Evolutionary conservation across 2,888 invertebrate species (phyloP).

Genomic region (Theretra japonica): DNA sequence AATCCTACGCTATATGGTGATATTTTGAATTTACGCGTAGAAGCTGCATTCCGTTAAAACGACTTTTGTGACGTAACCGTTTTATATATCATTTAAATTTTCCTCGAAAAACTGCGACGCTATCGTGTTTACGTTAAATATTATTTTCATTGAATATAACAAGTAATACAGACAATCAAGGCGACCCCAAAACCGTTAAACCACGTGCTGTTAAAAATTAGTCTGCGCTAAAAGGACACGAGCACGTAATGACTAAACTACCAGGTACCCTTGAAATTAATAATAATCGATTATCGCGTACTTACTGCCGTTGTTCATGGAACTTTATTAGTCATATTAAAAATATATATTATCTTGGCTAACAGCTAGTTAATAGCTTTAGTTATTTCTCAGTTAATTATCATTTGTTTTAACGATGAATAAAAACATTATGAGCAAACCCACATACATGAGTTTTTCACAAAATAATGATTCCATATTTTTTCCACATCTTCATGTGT

Average conservation of each 20-base stretch:
- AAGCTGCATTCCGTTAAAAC: no score
- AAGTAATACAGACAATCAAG: not conserved
- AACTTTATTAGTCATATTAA: constrained; percentile 5
- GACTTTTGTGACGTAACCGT: no score
- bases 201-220: not conserved
- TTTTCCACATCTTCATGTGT: no score
- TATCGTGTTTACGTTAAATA: not conserved
- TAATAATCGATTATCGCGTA: not conserved
- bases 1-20: no score
- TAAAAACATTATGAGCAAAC: no score
- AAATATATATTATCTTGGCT: not conserved
- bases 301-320: constrained; percentile 4
- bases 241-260: not conserved
- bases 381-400: not conserved
- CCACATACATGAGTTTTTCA: no score
- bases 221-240: not conserved
- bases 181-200: not conserved
- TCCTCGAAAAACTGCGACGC: not conserved
- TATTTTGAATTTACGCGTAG: no score
- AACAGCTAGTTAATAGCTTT: not conserved
- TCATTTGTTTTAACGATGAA: not conserved
- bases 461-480: no score
- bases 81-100: no score
- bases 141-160: not conserved
- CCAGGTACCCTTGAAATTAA: constrained; percentile 1